Base-by-base conservation (phyloP, 2,113 vertebrate species). In the Neotragus moschatus region DNA sequence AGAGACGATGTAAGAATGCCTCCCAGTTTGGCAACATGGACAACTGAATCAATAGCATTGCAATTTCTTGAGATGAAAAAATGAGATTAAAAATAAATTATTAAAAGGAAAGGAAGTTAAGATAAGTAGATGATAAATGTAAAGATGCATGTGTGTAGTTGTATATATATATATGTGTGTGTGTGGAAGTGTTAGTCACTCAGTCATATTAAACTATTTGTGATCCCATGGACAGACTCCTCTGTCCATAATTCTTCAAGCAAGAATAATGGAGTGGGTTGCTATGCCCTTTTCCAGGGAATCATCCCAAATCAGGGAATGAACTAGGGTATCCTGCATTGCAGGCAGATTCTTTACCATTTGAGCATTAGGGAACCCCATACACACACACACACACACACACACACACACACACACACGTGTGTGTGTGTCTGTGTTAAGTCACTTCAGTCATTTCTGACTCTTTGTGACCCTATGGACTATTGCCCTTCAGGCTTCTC, bases 361-460 rank as follows among this genome's bases (percentile, higher is more conserved):
- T 73, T 73, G 36, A 73, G 70, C 36, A 25, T 39, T 25, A 73
- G 36, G 66, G 19, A 66, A 4, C 30, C 61, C 13, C 58, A 26
- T 25, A 56, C 6, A 1, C 60, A 3, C 28, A 16, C 26, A 28
- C 28, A 33, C 3, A 16, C 30, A 63, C 7, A 10, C 3, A n/a
- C 15, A 1, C 30, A 4, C 7, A 30, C 28, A 7, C 13, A 30
- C 30, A 33, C 28, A 61, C 6, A 16, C 1, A 30, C 14, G 1
- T 16, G 3, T 60, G 3, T 60, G 28, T 30, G 13, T 66, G 63
- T 66, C 5, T 66, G 63, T 66, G 63, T 36, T 66, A 66, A 66
- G 63, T 21, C 33, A 36, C 33, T 66, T 36, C 8, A 36, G 33
- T 66, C 1, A 0, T 36, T 8, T 36, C 33, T 36, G 33, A 66